Conservation (phyloP, 2,113 vertebrate species). For the Astur gentilis region DNA sequence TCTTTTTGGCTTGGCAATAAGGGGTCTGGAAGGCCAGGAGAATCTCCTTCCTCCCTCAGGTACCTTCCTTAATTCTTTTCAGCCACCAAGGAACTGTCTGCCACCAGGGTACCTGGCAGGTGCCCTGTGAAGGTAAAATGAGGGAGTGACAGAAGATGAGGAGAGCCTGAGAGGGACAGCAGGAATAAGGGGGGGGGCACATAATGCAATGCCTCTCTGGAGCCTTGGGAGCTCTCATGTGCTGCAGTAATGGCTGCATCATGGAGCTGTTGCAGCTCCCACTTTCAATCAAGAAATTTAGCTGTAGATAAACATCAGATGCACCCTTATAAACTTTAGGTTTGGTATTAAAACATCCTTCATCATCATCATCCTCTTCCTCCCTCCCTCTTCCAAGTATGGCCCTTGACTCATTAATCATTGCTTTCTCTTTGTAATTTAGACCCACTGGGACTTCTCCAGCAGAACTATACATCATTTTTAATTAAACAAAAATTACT, state of each 20-base stretch:
- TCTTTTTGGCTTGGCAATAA: background rate
- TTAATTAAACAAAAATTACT: slow-evolving; percentile 5
- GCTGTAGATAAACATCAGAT: background rate
- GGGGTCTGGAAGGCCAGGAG: background rate
- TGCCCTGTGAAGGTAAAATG: background rate
- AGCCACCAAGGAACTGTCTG: background rate
- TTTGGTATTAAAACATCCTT: background rate
- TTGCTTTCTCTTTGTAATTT: background rate
- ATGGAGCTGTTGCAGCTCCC: background rate
- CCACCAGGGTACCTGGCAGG: background rate
- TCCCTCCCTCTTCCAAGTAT: background rate
- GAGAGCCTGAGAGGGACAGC: background rate
- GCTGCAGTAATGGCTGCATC: background rate
- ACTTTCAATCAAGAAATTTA: background rate
- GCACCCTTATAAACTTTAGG: background rate
- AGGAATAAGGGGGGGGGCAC: background rate
- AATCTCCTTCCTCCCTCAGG: background rate
- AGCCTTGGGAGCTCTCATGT: background rate
- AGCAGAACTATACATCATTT: background rate
- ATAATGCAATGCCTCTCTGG: background rate
- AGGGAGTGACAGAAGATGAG: background rate
- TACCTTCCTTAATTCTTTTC: background rate
- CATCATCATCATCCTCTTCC: background rate
- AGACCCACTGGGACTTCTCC: background rate
- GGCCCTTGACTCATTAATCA: background rate